Evolutionary conservation across 2,113 vertebrate genomes (phyloP).

Genomic region (Hipposideros armiger): DNA sequence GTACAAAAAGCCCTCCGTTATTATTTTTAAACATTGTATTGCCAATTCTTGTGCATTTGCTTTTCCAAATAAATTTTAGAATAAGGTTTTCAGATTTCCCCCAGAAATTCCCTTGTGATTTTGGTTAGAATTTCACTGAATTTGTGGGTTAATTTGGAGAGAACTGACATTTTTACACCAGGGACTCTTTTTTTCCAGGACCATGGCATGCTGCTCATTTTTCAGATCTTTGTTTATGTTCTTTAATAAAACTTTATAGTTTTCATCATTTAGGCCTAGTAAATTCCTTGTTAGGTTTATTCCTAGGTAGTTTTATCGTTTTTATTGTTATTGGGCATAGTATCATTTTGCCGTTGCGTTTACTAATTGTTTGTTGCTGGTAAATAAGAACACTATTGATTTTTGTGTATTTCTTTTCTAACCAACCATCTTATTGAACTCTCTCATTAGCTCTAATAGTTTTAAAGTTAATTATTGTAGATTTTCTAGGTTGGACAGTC

Average conservation of each 20-base stretch:
- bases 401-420: slow-evolving; percentile 65
- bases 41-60: neutral
- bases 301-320: slow-evolving; percentile 11
- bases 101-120: slow-evolving; percentile 2
- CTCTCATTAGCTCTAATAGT: slow-evolving; percentile 57
- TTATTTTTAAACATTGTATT: slow-evolving; percentile 20
- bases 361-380: slow-evolving; percentile 67
- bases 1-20: neutral
- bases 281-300: slow-evolving; percentile 59
- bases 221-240: slow-evolving; percentile 30
- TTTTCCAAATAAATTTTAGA: slow-evolving; percentile 46
- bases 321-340: slow-evolving; percentile 31
- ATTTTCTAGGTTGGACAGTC: slow-evolving; percentile 47
- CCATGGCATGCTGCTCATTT: neutral
- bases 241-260: slow-evolving; percentile 64
- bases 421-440: slow-evolving; percentile 39
- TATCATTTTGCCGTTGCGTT: slow-evolving; percentile 42
- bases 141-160: slow-evolving; percentile 12
- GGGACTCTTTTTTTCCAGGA: neutral
- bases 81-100: neutral
- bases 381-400: slow-evolving; percentile 62
- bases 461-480: slow-evolving; percentile 65
- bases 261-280: slow-evolving; percentile 33
- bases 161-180: neutral
- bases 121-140: neutral